A percentile compares a stretch with the other conserved stretches of the same genome.
Evolutionary conservation across 2,797 vertebrate genomes (phyloP).

Genomic region (Netta rufina): DNA sequence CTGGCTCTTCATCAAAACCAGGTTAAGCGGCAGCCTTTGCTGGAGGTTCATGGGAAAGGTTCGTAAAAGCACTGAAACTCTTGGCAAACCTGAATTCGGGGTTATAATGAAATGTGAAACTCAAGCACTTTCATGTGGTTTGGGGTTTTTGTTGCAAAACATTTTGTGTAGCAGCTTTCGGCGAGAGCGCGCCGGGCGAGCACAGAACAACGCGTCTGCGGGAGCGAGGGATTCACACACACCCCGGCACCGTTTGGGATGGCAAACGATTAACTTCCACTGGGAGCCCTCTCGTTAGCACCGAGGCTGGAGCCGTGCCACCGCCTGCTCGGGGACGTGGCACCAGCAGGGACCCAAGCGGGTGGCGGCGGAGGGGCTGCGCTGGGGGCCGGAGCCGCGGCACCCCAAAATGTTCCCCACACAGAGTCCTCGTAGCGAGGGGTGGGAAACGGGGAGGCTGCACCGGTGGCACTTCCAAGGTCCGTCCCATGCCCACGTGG

Average conservation of each 20-base stretch:
- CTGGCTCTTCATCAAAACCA: neutral
- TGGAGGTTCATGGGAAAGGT: constrained; percentile 37
- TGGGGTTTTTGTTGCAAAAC: constrained; percentile 67
- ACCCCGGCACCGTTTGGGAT: neutral
- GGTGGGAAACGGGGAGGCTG: neutral
- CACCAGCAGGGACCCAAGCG: neutral
- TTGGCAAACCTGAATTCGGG: constrained; percentile 47
- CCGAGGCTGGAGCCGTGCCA: neutral
- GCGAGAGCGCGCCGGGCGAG: neutral
- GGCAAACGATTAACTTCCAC: constrained; percentile 21
- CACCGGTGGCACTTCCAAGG: neutral
- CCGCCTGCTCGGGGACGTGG: neutral
- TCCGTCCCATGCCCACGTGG: neutral
- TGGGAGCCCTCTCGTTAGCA: neutral
- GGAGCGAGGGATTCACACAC: neutral
- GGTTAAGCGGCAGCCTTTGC: neutral
- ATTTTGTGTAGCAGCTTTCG: neutral
- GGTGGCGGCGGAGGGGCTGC: fast-evolving
- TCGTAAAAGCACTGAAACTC: constrained; percentile 2
- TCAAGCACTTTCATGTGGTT: constrained; percentile 63
- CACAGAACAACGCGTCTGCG: neutral
- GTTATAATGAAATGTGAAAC: constrained; percentile 46
- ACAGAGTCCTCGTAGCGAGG: neutral
- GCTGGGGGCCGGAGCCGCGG: fast-evolving
- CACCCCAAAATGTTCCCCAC: fast-evolving